These are phyloP conservation scores for Bubo blakistoni DNA, from an alignment of 2,113 vertebrate genomes.

Conservation along the genomic window DNA sequence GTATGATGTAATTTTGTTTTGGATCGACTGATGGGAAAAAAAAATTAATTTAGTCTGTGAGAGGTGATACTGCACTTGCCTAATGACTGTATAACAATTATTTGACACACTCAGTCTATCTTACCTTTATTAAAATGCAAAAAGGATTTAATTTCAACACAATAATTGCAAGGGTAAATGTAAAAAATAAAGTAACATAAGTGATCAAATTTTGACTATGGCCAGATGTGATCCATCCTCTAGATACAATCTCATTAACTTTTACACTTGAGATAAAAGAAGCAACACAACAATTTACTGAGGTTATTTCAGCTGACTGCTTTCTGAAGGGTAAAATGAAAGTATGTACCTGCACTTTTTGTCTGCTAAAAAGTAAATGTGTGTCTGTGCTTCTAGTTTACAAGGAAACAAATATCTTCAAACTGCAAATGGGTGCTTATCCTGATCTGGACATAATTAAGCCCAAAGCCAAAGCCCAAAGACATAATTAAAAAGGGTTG, in stretches of 20 bases:
- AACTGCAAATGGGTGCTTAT: not conserved
- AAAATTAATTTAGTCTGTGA: not conserved
- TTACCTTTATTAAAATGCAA: constrained; percentile 2
- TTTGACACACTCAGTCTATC: not conserved
- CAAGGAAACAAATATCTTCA: not conserved
- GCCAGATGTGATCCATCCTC: not conserved
- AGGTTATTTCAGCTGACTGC: not conserved
- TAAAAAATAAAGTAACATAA: constrained; percentile 5
- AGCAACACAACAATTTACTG: not conserved
- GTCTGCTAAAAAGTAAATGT: not conserved
- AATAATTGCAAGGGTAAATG: not conserved
- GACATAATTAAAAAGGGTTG: not conserved
- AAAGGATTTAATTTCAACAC: not conserved
- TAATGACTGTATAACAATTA: not conserved
- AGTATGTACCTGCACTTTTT: not conserved
- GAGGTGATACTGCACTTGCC: not conserved
- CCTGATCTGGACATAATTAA: not conserved
- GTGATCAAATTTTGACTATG: not conserved
- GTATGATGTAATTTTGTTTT: not conserved
- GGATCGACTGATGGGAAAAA: not conserved
- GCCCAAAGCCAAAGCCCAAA: not conserved
- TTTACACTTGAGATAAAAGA: not conserved
- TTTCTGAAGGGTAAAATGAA: constrained; percentile 2
- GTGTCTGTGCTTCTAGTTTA: not conserved
- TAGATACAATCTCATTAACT: not conserved